Evolutionary conservation across 1,140 invertebrate genomes (phyloP), one percentile per base, ranked within the genome.

Genomic region (Lepidurus couesii): DNA sequence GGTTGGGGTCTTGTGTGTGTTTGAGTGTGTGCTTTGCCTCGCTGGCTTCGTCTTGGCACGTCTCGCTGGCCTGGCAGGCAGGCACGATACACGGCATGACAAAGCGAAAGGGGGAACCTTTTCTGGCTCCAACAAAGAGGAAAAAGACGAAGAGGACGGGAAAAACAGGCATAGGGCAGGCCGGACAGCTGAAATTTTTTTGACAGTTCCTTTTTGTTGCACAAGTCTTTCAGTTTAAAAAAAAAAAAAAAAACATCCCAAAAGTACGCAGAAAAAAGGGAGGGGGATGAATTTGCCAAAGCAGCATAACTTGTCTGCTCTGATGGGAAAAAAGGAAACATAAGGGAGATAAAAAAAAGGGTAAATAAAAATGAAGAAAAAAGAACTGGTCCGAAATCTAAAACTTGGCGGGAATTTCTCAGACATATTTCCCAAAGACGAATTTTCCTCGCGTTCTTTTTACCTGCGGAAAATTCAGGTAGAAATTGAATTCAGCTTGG

Each of bases 21-120:
- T 13, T 65, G 53, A n/a, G 53, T 65, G 53, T 65, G 21, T 65
- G 53, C 53, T 65, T 65, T 65, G 53, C 53, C 53, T 65, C 53
- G 53, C 53, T 65, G 53, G 53, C n/a, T 34, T 65, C 53, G 53
- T 65, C 53, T 65, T 65, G 53, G 53, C 53, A 65, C 53, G 53
- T 65, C 53, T 65, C 53, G 8, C 53, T 65, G 53, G 0, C 53
- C 21, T 65, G 21, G 53, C 45, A 47, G 45, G 53, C 53, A 65
- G 53, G 53, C 53, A 65, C 53, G 53, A 21, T 13, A 65, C 53
- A 21, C 53, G 53, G 53, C n/a, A 65, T 65, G 53, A 65, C 53
- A 65, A 65, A 65, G 53, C 53, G n/a, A 21, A 65, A 65, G 53
- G 16, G 47, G 53, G 53, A 65, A 16, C 53, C 53, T 65, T 65